Conservation (phyloP, 92 coral and sea anemone genomes). For the Phenganax subtilis region DNA sequence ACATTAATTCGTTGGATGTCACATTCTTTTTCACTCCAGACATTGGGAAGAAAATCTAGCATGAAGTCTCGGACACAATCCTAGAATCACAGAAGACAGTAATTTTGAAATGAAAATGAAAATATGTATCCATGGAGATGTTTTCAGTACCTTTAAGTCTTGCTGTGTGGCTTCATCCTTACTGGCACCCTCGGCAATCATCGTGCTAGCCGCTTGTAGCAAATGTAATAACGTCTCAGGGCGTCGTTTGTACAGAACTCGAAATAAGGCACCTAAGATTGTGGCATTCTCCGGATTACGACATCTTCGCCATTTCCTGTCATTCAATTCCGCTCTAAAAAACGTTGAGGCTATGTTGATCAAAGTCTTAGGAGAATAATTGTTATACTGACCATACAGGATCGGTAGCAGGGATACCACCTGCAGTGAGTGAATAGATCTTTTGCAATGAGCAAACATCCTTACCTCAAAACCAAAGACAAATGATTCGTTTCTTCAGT, state of each 20-base stretch:
- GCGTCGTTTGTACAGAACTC: constrained; percentile 47
- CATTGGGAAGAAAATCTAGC: constrained; percentile 70
- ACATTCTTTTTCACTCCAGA: constrained; percentile 51
- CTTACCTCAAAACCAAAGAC: constrained; percentile 21
- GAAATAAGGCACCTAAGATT: constrained; percentile 49
- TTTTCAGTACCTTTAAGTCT: constrained; percentile 19
- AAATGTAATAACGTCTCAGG: constrained; percentile 58
- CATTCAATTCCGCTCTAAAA: constrained; percentile 64
- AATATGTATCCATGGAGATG: not conserved
- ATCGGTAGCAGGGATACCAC: too few relatives aligned
- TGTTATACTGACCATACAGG: not conserved
- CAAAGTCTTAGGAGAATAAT: not conserved
- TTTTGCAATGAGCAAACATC: not conserved
- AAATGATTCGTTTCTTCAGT: not conserved
- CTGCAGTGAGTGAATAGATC: too few relatives aligned
- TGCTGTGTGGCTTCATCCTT: constrained; percentile 50
- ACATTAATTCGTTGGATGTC: constrained; percentile 53
- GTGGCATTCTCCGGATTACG: constrained; percentile 52
- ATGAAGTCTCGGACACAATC: constrained; percentile 68
- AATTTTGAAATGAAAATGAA: not conserved
- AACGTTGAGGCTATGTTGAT: too few relatives aligned
- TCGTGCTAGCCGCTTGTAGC: constrained; percentile 44
- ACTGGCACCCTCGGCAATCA: constrained; percentile 42
- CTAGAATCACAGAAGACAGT: constrained; percentile 28
- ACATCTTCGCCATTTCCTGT: constrained; percentile 62